Conservation (phyloP, 2,797 vertebrate species). For the Oreochromis mossambicus region DNA sequence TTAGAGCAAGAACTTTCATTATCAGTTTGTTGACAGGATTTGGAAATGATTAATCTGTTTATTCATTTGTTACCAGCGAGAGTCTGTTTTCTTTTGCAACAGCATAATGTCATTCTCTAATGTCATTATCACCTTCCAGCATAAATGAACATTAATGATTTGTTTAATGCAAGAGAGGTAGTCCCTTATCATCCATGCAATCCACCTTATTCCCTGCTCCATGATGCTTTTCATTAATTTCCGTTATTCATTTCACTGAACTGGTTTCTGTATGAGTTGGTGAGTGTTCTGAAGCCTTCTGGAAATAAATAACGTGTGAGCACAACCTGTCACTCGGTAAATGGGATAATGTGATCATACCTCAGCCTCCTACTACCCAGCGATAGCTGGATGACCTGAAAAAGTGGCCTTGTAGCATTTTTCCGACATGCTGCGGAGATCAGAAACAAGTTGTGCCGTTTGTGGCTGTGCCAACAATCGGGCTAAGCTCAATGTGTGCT, state of each 20-base stretch:
- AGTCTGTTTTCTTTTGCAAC: constrained; percentile 25
- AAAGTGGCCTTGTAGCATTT: not conserved
- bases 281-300: not conserved
- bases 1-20: constrained; percentile 21
- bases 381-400: not conserved
- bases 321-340: not conserved
- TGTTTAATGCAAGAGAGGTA: constrained; percentile 10
- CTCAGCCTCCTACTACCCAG: not conserved
- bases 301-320: not conserved
- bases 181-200: not conserved
- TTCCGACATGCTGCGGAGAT: not conserved
- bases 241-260: not conserved
- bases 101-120: constrained; percentile 23
- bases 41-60: constrained; percentile 21
- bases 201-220: constrained; percentile 5
- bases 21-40: constrained; percentile 17
- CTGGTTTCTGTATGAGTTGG: not conserved
- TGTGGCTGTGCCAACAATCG: not conserved
- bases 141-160: constrained; percentile 11
- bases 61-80: constrained; percentile 10
- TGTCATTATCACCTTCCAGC: constrained; percentile 28
- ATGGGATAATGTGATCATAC: not conserved
- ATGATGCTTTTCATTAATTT: not conserved
- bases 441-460: not conserved
- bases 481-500: not conserved